Evolutionary conservation across 2,888 invertebrate genomes (phyloP), one percentile per base, ranked within the genome.

Genomic region (Lepetodrilus schrolli): DNA sequence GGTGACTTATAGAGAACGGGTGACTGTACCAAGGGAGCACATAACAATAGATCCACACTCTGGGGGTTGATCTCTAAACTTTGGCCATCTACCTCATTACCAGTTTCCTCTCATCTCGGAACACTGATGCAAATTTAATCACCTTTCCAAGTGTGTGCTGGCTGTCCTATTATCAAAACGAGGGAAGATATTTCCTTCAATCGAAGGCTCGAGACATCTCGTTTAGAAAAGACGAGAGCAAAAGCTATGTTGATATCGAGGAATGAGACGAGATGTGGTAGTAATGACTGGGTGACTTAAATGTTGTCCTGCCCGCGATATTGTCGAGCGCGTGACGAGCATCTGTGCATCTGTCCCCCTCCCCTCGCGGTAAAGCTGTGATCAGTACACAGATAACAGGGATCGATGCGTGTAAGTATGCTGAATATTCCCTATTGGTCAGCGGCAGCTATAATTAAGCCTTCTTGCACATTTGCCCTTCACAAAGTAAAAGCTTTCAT

Each of bases 401-500:
- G 58, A 58, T 58, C 58, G 58, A 58, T 58, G 34, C 34, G 1
- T 26, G 26, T 43, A 13, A 13, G 58, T 58, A 34, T 58, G 58
- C 30, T 17, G 30, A 17, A 17, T 58, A 34, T 34, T 34, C 58
- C 58, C 30, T 10, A 1, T 34, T 58, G 58, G 58, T 58, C 58
- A 23, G 30, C 7, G 30, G 17, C n/a, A 1, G 58, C 34, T 58
- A 58, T 58, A 58, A 58, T 58, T 58, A 58, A 34, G 30, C 58
- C 58, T 30, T 58, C 30, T 10, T 58, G 58, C 58, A 58, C 58
- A 58, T 58, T 58, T 58, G 58, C 58, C 58, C 58, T 58, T 58
- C 58, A 58, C 58, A 17, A 58, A 58, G 34, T 58, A 58, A 58
- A 58, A 58, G 58, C 58, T 26, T 58, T 58, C 58, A 58, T 58